These are phyloP conservation scores for Battus philenor DNA, from an alignment of 1,140 invertebrate genomes.

Conservation along the genomic window DNA sequence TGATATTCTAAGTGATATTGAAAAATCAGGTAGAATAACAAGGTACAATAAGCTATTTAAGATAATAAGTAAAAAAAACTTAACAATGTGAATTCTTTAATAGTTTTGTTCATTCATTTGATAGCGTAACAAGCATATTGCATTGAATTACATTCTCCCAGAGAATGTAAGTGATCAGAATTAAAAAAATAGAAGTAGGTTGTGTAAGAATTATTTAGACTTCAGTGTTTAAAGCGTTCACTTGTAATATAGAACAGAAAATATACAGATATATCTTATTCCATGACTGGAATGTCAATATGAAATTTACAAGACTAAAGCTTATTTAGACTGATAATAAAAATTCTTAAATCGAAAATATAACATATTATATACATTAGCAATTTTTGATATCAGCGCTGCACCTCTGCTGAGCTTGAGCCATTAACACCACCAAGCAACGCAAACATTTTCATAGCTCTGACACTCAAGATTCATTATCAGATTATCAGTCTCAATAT, in stretches of 20 bases:
- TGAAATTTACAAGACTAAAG: slow-evolving; percentile 33
- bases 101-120: too few relatives aligned
- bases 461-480: slow-evolving; percentile 39
- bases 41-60: too few relatives aligned
- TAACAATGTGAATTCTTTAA: too few relatives aligned
- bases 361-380: slow-evolving; percentile 48
- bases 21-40: too few relatives aligned
- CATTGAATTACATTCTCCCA: too few relatives aligned
- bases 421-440: slow-evolving; percentile 1
- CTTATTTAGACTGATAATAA: slow-evolving; percentile 34
- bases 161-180: slow-evolving; percentile 2
- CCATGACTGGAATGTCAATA: slow-evolving; percentile 62
- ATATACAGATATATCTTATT: slow-evolving; percentile 69
- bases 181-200: slow-evolving; percentile 16
- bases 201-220: slow-evolving; percentile 8
- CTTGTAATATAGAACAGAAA: slow-evolving; percentile 25
- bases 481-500: slow-evolving; percentile 69
- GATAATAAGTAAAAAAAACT: too few relatives aligned
- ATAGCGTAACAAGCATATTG: too few relatives aligned
- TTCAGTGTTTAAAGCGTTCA: slow-evolving; percentile 12
- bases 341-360: slow-evolving; percentile 42
- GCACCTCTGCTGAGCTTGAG: background rate
- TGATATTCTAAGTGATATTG: too few relatives aligned
- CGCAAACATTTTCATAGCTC: slow-evolving; percentile 18
- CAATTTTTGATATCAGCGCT: background rate